These are phyloP conservation scores for Hyposmocoma kahamanoa DNA, from an alignment of 1,140 invertebrate genomes.

Conservation along the genomic window DNA sequence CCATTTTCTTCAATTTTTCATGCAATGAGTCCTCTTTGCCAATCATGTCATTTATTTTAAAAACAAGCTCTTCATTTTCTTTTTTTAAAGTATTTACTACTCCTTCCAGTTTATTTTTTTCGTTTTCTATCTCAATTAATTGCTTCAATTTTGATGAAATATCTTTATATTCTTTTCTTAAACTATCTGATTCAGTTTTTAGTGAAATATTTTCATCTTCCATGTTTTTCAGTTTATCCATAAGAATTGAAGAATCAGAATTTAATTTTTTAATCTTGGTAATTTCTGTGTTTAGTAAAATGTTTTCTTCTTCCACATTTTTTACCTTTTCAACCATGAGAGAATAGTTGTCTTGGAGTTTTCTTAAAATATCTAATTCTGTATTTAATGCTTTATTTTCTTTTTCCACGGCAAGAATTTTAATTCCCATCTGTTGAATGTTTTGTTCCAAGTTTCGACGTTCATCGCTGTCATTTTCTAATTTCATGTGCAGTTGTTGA, in stretches of 20 bases:
- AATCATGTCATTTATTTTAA: too few species aligned
- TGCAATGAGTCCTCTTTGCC: too few species aligned
- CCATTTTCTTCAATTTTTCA: slow-evolving; percentile 20
- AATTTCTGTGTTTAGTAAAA: neutral
- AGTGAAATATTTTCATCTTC: slow-evolving; percentile 11
- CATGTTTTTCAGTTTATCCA: neutral
- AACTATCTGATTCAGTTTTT: slow-evolving; percentile 8
- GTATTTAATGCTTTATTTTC: neutral
- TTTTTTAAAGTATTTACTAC: slow-evolving; percentile 19
- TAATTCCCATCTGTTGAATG: too few species aligned
- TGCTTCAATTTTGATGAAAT: too few species aligned
- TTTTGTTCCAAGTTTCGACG: neutral
- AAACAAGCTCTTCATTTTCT: slow-evolving; percentile 30
- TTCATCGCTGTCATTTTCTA: slow-evolving; percentile 6
- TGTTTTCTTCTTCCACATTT: neutral
- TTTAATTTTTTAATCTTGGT: neutral
- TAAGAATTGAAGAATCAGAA: neutral
- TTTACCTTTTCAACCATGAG: neutral
- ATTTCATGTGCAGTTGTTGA: slow-evolving; percentile 13
- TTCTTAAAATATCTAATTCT: neutral
- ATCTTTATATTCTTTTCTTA: slow-evolving; percentile 7
- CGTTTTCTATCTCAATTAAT: too few species aligned
- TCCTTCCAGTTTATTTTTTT: slow-evolving; percentile 10
- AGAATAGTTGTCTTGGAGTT: neutral
- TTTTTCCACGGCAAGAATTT: too few species aligned